phyloP scores from a whole-genome alignment of 2,888 invertebrate species.

The Trachelus iudaicus region DNA sequence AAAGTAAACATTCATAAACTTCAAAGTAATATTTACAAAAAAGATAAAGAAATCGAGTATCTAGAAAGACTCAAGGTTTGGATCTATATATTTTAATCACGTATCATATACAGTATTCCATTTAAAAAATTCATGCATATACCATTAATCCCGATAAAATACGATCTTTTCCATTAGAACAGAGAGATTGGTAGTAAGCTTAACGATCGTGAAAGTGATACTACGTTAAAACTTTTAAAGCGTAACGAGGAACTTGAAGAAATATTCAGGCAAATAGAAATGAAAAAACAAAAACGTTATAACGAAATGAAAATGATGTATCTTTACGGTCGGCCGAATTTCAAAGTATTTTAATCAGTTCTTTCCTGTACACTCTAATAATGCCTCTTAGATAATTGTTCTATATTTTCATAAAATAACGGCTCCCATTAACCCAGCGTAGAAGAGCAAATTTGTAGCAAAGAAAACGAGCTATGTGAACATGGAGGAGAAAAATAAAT shows the following conservation, averaged over 20 bases:
- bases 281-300: slow-evolving; percentile 24
- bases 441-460: background rate
- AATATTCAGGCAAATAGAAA: slow-evolving; percentile 22
- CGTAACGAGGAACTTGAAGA: slow-evolving; percentile 28
- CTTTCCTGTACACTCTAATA: background rate
- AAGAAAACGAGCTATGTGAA: background rate
- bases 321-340: slow-evolving; percentile 23
- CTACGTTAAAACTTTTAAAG: slow-evolving; percentile 24
- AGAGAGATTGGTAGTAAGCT: slow-evolving; percentile 19
- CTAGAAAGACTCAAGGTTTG: slow-evolving; percentile 14
- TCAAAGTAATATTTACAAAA: slow-evolving; percentile 46
- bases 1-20: slow-evolving; percentile 53
- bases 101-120: background rate
- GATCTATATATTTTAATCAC: background rate
- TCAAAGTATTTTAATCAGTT: slow-evolving; percentile 15
- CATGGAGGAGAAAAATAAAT: background rate
- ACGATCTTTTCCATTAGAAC: slow-evolving; percentile 5
- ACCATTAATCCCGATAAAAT: background rate
- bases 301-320: slow-evolving; percentile 26
- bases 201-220: slow-evolving; percentile 17
- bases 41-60: slow-evolving; percentile 47
- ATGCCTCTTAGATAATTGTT: background rate
- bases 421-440: background rate
- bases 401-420: background rate
- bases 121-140: background rate